phyloP scores from a whole-genome alignment of 2,797 vertebrate species.

The Sebastolobus altivelis region DNA sequence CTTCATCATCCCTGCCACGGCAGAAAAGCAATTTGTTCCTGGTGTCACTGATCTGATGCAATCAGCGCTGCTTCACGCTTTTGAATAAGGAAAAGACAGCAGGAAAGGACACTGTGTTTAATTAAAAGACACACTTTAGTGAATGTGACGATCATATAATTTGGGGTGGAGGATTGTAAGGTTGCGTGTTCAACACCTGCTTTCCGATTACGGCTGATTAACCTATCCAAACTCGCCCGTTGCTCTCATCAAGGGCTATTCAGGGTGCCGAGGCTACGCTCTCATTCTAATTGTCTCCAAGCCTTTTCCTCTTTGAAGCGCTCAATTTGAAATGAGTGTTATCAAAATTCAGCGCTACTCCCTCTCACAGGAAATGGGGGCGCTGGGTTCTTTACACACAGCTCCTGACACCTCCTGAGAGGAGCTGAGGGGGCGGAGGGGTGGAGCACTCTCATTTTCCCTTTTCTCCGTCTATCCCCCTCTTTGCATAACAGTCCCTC shows the following conservation, averaged over 20 bases:
- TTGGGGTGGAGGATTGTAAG: conserved; percentile 52
- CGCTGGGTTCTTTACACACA: conserved; percentile 59
- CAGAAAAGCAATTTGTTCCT: conserved; percentile 82
- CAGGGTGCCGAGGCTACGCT: conserved; percentile 59
- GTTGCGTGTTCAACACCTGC: conserved; percentile 77
- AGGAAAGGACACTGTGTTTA: conserved; percentile 73
- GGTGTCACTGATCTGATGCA: conserved; percentile 79
- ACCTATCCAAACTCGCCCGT: conserved; percentile 68
- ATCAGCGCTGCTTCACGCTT: conserved; percentile 79
- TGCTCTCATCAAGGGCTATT: conserved; percentile 78
- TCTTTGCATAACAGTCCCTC: conserved; percentile 62
- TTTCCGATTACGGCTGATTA: conserved; percentile 79
- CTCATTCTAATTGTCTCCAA: conserved; percentile 73
- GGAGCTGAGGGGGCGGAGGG: conserved; percentile 59
- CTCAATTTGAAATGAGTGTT: conserved; percentile 77
- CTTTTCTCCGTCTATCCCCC: conserved; percentile 43
- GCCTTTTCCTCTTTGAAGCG: conserved; percentile 65
- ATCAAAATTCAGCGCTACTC: conserved; percentile 63
- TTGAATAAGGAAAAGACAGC: conserved; percentile 64
- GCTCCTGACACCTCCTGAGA: conserved; percentile 71
- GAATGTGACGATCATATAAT: conserved; percentile 74
- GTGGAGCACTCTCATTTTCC: conserved; percentile 61
- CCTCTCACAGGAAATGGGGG: conserved; percentile 72
- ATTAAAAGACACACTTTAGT: conserved; percentile 72
- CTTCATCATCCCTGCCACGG: conserved; percentile 63